Conservation (phyloP, 2,113 vertebrate genomes). For the Oryzias curvinotus region DNA sequence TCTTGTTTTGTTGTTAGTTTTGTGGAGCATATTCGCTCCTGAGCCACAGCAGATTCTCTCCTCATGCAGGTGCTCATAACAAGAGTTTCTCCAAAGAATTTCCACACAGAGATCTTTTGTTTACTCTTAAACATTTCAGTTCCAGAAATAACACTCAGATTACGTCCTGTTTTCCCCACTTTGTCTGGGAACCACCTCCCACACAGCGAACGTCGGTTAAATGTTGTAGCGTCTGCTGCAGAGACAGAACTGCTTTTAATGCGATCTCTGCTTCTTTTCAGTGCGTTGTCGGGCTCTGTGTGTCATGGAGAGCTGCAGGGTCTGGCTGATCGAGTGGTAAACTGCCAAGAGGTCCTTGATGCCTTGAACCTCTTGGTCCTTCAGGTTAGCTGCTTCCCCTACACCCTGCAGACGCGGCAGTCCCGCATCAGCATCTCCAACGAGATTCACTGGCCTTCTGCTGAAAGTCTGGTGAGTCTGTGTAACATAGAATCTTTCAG, state of each 20-base stretch:
- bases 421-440: slow-evolving; percentile 91
- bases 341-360: slow-evolving; percentile 93
- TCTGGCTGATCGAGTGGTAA: slow-evolving; percentile 93
- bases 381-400: slow-evolving; percentile 97
- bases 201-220: background rate
- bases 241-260: slow-evolving; percentile 3
- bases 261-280: slow-evolving; percentile 28
- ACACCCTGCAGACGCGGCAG: slow-evolving; percentile 92
- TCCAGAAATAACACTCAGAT: slow-evolving; percentile 21
- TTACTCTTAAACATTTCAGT: background rate
- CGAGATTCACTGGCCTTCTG: slow-evolving; percentile 92
- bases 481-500: too few species aligned
- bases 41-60: background rate
- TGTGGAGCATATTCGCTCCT: background rate
- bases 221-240: background rate
- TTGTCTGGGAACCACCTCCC: slow-evolving; percentile 7
- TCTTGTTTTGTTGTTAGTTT: background rate
- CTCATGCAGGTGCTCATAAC: background rate
- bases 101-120: too few species aligned
- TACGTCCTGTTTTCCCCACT: slow-evolving; percentile 33
- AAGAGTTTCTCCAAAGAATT: background rate
- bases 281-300: slow-evolving; percentile 86
- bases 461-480: slow-evolving; percentile 80
- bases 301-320: slow-evolving; percentile 93
- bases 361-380: slow-evolving; percentile 95